phyloP scores from a whole-genome alignment of 2,113 vertebrate species.

The Camelus dromedarius region DNA sequence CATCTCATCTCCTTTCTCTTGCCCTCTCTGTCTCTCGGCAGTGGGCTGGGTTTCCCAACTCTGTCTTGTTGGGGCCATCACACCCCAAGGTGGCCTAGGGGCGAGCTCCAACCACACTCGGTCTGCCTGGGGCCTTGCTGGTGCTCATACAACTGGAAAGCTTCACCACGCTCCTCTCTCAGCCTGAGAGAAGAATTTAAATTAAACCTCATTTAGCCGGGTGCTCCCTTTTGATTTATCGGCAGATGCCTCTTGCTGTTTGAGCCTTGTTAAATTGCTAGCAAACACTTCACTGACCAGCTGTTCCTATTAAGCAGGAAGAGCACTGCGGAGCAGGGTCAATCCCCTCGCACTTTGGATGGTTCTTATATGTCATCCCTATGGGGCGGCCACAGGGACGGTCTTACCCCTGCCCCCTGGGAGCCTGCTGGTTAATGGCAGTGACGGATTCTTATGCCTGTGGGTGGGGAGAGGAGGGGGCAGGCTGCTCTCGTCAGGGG shows the following conservation, averaged over 20 bases:
- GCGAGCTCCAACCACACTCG: neutral
- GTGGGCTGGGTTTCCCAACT: neutral
- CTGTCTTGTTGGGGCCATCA: fast-evolving
- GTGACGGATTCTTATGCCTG: slow-evolving; percentile 59
- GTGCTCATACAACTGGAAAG: slow-evolving; percentile 24
- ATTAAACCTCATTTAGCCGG: slow-evolving; percentile 85
- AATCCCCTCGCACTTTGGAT: slow-evolving; percentile 72
- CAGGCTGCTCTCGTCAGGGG: neutral
- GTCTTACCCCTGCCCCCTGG: slow-evolving; percentile 34
- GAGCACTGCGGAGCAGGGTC: slow-evolving; percentile 79
- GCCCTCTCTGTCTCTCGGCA: neutral
- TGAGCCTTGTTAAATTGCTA: slow-evolving; percentile 88
- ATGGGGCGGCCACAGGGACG: neutral
- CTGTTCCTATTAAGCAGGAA: slow-evolving; percentile 87
- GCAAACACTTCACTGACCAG: slow-evolving; percentile 88
- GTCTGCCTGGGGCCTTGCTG: neutral
- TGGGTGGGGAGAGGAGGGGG: neutral
- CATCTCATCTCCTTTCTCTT: fast-evolving
- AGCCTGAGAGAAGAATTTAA: slow-evolving; percentile 84
- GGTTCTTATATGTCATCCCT: slow-evolving; percentile 62
- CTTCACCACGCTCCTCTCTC: slow-evolving; percentile 72
- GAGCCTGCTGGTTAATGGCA: slow-evolving; percentile 70
- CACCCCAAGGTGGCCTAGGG: fast-evolving
- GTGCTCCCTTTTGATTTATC: slow-evolving; percentile 87
- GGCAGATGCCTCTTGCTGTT: slow-evolving; percentile 85